Percentiles rank a stretch among this genome's conserved stretches.
Conservation (phyloP, 2,797 vertebrate genomes). For the Tamandua tetradactyla region DNA sequence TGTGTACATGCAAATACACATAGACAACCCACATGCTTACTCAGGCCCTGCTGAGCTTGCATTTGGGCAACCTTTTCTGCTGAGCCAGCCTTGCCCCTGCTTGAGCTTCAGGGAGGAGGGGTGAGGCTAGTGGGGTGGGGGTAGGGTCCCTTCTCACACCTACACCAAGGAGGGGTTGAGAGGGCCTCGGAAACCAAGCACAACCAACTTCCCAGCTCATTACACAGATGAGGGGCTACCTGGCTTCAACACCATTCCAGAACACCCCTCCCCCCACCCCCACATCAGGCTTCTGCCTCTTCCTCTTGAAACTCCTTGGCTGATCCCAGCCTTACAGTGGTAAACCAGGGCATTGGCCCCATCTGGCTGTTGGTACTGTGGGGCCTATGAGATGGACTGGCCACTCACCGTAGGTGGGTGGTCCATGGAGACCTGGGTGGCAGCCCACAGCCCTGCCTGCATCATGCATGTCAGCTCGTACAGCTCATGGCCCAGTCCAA, state of each 20-base stretch:
- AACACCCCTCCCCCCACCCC: background rate
- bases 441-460: conserved; percentile 90
- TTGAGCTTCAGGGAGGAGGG: conserved; percentile 51
- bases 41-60: conserved; percentile 61
- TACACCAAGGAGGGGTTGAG: background rate
- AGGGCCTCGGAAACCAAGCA: background rate
- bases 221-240: background rate
- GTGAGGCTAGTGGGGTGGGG: conserved; percentile 13
- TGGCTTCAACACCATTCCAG: background rate
- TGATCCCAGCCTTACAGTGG: background rate
- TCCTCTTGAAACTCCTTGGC: background rate
- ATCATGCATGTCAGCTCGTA: conserved; percentile 90
- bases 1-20: background rate
- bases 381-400: background rate
- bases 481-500: conserved; percentile 90
- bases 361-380: background rate
- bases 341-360: background rate
- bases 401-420: conserved; percentile 85
- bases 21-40: conserved; percentile 18
- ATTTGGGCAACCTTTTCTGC: conserved; percentile 63
- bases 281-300: background rate
- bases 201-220: background rate
- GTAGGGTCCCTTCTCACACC: conserved; percentile 12
- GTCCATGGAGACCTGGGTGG: conserved; percentile 87
- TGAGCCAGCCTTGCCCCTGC: conserved; percentile 67